These are phyloP conservation scores for Epizoanthus fatuus DNA, from an alignment of 92 coral and sea anemone species.

Conservation along the genomic window DNA sequence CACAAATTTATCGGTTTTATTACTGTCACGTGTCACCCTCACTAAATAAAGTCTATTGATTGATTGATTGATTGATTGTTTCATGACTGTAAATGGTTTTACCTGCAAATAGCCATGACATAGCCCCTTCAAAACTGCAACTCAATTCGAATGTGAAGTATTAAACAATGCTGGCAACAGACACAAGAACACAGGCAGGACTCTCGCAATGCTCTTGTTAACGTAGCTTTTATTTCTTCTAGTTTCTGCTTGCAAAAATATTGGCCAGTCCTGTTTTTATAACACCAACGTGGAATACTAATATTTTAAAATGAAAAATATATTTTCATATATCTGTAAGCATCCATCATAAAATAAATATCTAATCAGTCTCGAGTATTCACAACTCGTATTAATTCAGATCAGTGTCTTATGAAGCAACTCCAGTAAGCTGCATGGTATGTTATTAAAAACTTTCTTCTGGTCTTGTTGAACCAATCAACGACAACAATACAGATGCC, in stretches of 20 bases:
- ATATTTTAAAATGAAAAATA: conserved; percentile 3
- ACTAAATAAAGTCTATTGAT: too few species aligned
- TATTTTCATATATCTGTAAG: neutral
- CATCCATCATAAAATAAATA: conserved; percentile 1
- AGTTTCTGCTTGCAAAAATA: neutral
- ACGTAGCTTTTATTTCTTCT: neutral
- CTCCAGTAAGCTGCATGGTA: neutral
- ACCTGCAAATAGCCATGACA: too few species aligned
- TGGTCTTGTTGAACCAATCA: neutral
- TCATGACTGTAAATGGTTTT: too few species aligned
- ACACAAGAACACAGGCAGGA: too few species aligned
- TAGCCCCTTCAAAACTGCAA: too few species aligned
- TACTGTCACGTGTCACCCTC: too few species aligned
- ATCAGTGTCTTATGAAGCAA: neutral
- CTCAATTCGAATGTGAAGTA: too few species aligned
- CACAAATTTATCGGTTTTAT: too few species aligned
- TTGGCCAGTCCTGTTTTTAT: neutral
- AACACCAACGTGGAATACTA: neutral
- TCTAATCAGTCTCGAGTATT: neutral
- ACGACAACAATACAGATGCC: too few species aligned
- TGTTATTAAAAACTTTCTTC: neutral
- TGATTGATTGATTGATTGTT: too few species aligned
- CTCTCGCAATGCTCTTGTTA: too few species aligned
- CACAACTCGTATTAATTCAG: neutral
- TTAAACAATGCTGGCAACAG: too few species aligned